Evolutionary conservation across 37 sponge, comb jelly and placozoan species (phyloP).

Genomic region (Hexactinellida sp.): DNA sequence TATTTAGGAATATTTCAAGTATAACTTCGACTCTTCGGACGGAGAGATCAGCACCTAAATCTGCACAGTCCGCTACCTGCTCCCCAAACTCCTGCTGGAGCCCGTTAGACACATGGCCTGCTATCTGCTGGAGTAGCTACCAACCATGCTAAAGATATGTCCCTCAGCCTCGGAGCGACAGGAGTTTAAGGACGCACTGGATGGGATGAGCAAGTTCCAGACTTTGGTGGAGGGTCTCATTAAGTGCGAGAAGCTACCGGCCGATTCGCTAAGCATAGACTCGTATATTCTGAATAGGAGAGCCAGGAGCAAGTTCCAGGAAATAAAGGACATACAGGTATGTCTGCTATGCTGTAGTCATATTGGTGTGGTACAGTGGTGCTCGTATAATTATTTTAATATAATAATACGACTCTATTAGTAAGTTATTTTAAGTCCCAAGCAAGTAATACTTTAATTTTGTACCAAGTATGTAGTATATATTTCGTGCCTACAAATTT

Average conservation of each 20-base stretch:
- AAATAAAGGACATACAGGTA: not conserved
- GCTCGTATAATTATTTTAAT: no score
- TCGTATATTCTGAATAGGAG: conserved; percentile 9
- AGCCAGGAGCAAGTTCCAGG: not conserved
- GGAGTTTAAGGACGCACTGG: not conserved
- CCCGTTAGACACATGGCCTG: conserved; percentile 75
- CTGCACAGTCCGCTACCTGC: conserved; percentile 66
- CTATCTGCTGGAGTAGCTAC: conserved; percentile 25
- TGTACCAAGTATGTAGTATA: no score
- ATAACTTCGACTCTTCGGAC: not conserved
- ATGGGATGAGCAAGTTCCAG: conserved; percentile 12
- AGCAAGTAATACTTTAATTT: no score
- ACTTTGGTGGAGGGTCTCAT: not conserved
- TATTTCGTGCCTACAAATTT: no score
- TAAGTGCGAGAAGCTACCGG: not conserved
- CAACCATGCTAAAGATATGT: not conserved
- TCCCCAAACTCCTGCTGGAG: conserved; percentile 65
- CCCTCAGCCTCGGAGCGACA: not conserved
- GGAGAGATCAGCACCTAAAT: conserved; percentile 32
- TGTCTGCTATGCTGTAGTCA: no score
- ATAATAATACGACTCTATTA: no score
- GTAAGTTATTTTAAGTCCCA: no score
- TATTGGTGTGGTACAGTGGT: no score
- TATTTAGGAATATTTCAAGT: not conserved
- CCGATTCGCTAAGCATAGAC: not conserved